Conservation (phyloP, 1,140 invertebrate species). For the Lasioglossum baleicum region DNA sequence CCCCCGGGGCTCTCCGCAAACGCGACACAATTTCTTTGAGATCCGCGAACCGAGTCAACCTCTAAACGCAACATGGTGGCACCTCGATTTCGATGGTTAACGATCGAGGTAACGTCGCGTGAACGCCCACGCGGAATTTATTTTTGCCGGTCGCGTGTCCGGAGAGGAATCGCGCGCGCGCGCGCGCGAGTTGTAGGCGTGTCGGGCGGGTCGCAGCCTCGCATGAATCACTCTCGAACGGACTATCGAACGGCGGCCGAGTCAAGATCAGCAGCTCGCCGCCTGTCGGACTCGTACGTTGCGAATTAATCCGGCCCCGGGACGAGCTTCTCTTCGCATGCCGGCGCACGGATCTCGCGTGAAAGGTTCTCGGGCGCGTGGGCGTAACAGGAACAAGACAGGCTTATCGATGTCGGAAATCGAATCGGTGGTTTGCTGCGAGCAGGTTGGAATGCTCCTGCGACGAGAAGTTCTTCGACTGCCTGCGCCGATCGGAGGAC, state of each 20-base stretch:
- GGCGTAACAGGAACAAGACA: not conserved
- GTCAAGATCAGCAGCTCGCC: not conserved
- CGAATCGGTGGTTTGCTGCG: too few relatives aligned
- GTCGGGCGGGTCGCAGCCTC: slow-evolving; percentile 9
- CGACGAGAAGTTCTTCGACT: slow-evolving; percentile 85
- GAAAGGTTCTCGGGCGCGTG: not conserved
- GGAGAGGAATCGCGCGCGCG: slow-evolving; percentile 35
- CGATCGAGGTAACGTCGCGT: slow-evolving; percentile 37
- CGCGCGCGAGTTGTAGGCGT: slow-evolving; percentile 32
- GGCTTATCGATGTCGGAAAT: not conserved
- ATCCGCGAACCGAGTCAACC: too few relatives aligned
- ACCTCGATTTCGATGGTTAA: slow-evolving; percentile 4
- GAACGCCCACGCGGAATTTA: slow-evolving; percentile 13
- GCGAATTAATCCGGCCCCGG: not conserved
- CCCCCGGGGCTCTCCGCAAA: too few relatives aligned
- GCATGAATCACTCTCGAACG: slow-evolving; percentile 30
- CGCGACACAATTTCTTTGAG: too few relatives aligned
- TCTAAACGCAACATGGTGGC: too few relatives aligned
- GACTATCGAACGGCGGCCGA: slow-evolving; percentile 8
- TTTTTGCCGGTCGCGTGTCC: slow-evolving; percentile 19
- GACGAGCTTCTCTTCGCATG: not conserved
- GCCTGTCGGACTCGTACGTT: not conserved
- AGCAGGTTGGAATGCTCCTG: slow-evolving; percentile 83
- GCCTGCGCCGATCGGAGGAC: slow-evolving; percentile 81
- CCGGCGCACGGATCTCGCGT: too few relatives aligned